phyloP scores from a whole-genome alignment of 1,140 invertebrate genomes.

The Drosophila equinoxialis region DNA sequence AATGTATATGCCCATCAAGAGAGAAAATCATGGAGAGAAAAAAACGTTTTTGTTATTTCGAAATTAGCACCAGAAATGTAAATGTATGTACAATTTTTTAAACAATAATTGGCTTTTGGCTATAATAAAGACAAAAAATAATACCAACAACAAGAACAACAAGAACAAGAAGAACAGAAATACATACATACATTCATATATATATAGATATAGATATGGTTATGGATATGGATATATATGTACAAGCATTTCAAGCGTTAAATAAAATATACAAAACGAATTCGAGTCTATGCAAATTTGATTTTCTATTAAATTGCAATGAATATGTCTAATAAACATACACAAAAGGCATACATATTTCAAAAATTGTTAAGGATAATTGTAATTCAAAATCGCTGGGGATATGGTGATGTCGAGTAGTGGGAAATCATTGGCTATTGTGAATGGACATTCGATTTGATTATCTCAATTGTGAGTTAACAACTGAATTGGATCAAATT shows the following conservation, averaged over 20 bases:
- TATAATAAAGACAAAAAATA: conserved; percentile 12
- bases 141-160: not conserved
- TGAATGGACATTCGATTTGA: too few relatives aligned
- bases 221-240: not conserved
- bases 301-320: conserved; percentile 38
- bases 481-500: too few relatives aligned
- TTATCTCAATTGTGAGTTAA: too few relatives aligned
- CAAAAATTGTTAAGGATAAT: not conserved
- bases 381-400: not conserved
- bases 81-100: conserved; percentile 48
- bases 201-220: too few relatives aligned
- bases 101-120: conserved; percentile 34
- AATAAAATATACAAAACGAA: conserved; percentile 55
- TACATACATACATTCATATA: not conserved
- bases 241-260: conserved; percentile 58
- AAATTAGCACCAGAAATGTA: conserved; percentile 58
- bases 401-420: not conserved
- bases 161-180: not conserved
- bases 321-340: conserved; percentile 2
- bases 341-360: conserved; percentile 12
- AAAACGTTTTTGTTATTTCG: conserved; percentile 48
- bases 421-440: not conserved
- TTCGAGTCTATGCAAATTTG: conserved; percentile 50
- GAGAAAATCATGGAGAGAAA: not conserved
- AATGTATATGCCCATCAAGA: not conserved